A percentile compares a stretch with the other conserved stretches of the same genome.
Conservation (phyloP, 2,888 invertebrate genomes). For the Parnassius apollo region DNA sequence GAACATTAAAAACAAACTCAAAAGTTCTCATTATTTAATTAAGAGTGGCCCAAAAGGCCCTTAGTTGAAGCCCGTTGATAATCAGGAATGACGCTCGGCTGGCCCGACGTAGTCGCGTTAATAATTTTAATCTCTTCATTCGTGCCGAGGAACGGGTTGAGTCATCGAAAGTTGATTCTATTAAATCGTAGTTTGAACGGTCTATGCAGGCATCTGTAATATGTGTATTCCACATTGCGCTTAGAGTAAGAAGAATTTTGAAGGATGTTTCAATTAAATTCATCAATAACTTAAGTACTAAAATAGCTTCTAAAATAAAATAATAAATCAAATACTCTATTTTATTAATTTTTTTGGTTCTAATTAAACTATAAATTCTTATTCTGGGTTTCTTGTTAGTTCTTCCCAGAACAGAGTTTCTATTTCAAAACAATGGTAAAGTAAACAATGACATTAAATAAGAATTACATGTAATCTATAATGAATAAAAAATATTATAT, state of each 20-base stretch:
- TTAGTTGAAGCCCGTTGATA: constrained; percentile 60
- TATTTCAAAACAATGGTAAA: too few relatives aligned
- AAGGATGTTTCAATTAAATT: background rate
- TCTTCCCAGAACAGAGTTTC: too few relatives aligned
- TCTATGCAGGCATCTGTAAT: constrained; percentile 3
- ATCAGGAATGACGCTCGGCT: constrained; percentile 67
- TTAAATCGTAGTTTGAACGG: constrained; percentile 25
- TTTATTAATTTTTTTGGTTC: too few relatives aligned
- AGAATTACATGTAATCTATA: too few relatives aligned
- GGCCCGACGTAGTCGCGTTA: constrained; percentile 49
- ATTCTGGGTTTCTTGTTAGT: too few relatives aligned
- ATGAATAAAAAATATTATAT: too few relatives aligned
- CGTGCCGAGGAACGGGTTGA: constrained; percentile 29
- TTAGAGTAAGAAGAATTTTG: background rate
- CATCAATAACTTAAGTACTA: too few relatives aligned
- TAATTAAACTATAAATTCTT: too few relatives aligned
- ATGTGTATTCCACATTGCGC: background rate
- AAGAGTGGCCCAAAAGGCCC: constrained; percentile 41
- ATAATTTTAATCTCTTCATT: constrained; percentile 69
- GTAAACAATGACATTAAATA: too few relatives aligned
- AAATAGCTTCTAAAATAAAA: too few relatives aligned
- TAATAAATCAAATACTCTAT: too few relatives aligned
- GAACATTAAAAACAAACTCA: constrained; percentile 13
- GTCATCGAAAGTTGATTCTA: constrained; percentile 28
- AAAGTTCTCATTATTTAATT: constrained; percentile 64